Evolutionary conservation across 2,888 invertebrate species (phyloP).

Genomic region (Lagria hirta): DNA sequence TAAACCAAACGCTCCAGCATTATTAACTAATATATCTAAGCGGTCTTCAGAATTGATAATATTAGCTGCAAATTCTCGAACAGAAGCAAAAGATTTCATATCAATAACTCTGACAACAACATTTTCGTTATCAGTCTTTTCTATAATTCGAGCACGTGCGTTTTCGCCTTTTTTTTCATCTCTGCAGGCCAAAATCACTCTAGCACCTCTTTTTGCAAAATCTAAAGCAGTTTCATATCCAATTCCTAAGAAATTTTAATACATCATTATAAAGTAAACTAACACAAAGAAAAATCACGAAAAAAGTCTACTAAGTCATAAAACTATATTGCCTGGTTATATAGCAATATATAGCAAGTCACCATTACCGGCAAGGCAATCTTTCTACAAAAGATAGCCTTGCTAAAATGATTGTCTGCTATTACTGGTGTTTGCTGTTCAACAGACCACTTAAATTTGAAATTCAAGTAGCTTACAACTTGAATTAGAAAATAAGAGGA

Average conservation of each 20-base stretch:
- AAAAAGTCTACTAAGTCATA: too few relatives aligned
- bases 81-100: slow-evolving; percentile 59
- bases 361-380: too few relatives aligned
- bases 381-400: too few relatives aligned
- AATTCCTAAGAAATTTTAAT: slow-evolving; percentile 52
- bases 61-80: slow-evolving; percentile 65
- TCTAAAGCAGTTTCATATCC: slow-evolving; percentile 54
- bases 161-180: slow-evolving; percentile 47
- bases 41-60: slow-evolving; percentile 58
- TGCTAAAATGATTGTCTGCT: too few relatives aligned
- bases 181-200: slow-evolving; percentile 55
- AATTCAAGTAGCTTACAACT: too few relatives aligned
- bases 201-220: slow-evolving; percentile 57
- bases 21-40: slow-evolving; percentile 66
- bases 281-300: too few relatives aligned
- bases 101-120: slow-evolving; percentile 56
- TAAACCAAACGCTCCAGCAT: slow-evolving; percentile 58
- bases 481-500: too few relatives aligned
- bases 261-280: too few relatives aligned
- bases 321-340: too few relatives aligned
- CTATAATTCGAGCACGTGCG: slow-evolving; percentile 45
- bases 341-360: too few relatives aligned
- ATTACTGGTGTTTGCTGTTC: too few relatives aligned
- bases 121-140: slow-evolving; percentile 48
- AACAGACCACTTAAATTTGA: too few relatives aligned